Percentiles rank a stretch among this genome's conserved stretches.
These are phyloP conservation scores for Phalera bucephala DNA, from an alignment of 2,888 invertebrate genomes.

Conservation along the genomic window DNA sequence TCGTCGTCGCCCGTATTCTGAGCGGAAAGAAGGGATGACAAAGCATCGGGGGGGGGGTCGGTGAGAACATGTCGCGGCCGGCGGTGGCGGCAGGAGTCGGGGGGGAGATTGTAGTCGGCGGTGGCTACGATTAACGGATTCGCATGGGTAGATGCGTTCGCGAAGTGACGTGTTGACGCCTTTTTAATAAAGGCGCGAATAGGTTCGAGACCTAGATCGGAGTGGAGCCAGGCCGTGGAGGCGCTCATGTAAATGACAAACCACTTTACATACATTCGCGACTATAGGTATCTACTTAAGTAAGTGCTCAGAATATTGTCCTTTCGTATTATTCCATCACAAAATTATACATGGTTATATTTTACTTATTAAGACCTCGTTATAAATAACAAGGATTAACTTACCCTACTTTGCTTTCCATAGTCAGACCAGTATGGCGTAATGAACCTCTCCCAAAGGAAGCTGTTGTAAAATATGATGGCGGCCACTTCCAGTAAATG, in stretches of 20 bases:
- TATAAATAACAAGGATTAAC: constrained; percentile 13
- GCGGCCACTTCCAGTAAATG: constrained; percentile 89
- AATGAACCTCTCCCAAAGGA: constrained; percentile 91
- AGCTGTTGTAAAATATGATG: constrained; percentile 91
- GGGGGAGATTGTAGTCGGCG: too few species aligned
- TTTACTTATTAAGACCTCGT: not conserved
- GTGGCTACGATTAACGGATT: too few species aligned
- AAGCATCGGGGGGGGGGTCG: too few species aligned
- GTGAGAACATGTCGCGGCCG: too few species aligned
- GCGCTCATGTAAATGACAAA: not conserved
- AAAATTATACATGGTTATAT: not conserved
- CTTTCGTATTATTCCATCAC: not conserved
- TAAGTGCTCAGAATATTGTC: not conserved
- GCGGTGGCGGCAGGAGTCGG: too few species aligned
- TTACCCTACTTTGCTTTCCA: constrained; percentile 75
- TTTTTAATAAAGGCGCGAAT: too few species aligned
- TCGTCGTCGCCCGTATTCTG: too few species aligned
- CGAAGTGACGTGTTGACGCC: too few species aligned
- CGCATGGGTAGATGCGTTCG: too few species aligned
- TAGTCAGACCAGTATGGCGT: constrained; percentile 86
- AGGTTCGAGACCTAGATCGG: too few species aligned
- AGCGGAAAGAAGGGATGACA: too few species aligned
- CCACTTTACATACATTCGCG: not conserved
- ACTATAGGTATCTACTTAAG: not conserved
- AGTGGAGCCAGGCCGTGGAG: too few species aligned